Conservation (phyloP, 2,888 invertebrate genomes). For the Drosophila differens region DNA sequence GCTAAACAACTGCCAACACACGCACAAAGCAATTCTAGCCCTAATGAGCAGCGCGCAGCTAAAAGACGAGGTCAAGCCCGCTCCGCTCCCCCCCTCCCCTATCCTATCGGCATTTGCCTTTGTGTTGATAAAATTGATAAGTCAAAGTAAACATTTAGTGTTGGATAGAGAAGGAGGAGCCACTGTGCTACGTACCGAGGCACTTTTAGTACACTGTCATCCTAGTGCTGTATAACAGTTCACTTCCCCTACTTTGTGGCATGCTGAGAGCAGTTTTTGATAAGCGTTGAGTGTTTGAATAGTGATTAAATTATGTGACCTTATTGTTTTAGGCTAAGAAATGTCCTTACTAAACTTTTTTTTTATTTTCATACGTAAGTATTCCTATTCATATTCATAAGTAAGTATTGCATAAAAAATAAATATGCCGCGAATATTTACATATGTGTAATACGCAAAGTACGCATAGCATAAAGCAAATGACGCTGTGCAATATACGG, state of each 20-base stretch:
- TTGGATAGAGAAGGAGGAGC: slow-evolving; percentile 1
- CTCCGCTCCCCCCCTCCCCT: neutral
- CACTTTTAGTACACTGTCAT: slow-evolving; percentile 65
- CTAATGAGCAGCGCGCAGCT: slow-evolving; percentile 69
- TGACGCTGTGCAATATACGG: neutral
- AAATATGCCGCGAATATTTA: neutral
- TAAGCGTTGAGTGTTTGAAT: neutral
- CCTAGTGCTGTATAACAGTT: slow-evolving; percentile 48
- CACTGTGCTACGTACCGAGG: too few relatives aligned
- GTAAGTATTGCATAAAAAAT: neutral
- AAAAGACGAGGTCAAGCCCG: slow-evolving; percentile 66
- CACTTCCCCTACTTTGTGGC: slow-evolving; percentile 10
- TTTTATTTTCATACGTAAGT: too few relatives aligned
- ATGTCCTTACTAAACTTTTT: neutral
- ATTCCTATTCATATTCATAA: too few relatives aligned
- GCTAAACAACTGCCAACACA: slow-evolving; percentile 28
- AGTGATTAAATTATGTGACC: neutral
- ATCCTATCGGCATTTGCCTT: neutral
- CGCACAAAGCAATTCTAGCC: slow-evolving; percentile 53
- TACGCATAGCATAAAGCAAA: neutral
- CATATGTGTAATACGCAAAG: neutral
- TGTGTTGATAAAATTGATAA: slow-evolving; percentile 68
- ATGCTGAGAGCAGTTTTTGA: slow-evolving; percentile 10
- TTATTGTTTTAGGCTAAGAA: neutral
- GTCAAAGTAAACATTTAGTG: slow-evolving; percentile 35